A percentile compares a stretch with the other conserved stretches of the same genome.
These are phyloP conservation scores for Anastrepha ludens DNA, from an alignment of 1,140 invertebrate genomes.

Conservation along the genomic window DNA sequence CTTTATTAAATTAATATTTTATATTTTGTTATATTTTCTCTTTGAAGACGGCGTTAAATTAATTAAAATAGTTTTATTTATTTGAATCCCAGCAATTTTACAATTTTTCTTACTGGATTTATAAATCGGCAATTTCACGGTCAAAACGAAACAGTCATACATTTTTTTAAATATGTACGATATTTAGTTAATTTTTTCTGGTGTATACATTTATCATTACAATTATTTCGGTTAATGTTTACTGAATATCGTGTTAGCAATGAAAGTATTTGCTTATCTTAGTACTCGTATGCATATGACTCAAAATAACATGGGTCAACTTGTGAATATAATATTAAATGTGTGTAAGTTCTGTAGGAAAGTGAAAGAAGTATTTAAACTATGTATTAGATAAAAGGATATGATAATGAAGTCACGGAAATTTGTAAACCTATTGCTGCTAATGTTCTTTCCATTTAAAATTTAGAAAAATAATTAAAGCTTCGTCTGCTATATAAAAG, in stretches of 20 bases:
- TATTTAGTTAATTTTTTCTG: too few relatives aligned
- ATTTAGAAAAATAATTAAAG: too few relatives aligned
- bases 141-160: background rate
- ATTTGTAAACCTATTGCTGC: background rate
- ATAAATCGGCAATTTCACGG: background rate
- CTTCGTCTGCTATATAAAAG: too few relatives aligned
- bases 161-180: background rate
- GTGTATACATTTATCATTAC: background rate
- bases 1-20: too few relatives aligned
- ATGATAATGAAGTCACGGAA: background rate
- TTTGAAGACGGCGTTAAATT: too few relatives aligned
- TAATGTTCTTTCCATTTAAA: too few relatives aligned
- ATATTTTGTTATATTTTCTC: too few relatives aligned
- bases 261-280: background rate
- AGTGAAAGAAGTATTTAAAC: background rate
- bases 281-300: background rate
- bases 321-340: too few relatives aligned
- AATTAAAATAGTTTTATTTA: too few relatives aligned
- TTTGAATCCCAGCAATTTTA: too few relatives aligned
- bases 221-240: background rate
- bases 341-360: too few relatives aligned
- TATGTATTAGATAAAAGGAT: background rate
- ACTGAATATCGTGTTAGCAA: background rate
- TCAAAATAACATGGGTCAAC: slow-evolving; percentile 22
- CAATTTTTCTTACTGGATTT: too few relatives aligned